Percentiles rank a stretch among this genome's conserved stretches.
These are phyloP conservation scores for Sebastes oblongus DNA, from an alignment of 2,797 vertebrate species.

Conservation along the genomic window DNA sequence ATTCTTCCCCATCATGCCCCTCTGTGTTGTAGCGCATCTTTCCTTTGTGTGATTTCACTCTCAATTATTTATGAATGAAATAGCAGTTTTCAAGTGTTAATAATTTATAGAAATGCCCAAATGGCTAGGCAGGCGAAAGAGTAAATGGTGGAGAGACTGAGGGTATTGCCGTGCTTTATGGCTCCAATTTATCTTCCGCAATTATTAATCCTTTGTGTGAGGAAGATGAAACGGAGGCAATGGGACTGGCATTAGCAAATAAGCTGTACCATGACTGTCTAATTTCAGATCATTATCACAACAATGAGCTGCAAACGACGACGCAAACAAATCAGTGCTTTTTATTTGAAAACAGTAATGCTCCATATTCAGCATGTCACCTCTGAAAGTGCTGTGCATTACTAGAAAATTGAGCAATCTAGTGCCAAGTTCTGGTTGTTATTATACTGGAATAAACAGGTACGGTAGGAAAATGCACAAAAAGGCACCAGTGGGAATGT, in stretches of 20 bases:
- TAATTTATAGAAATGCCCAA: slow-evolving; percentile 85
- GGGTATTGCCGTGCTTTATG: slow-evolving; percentile 79
- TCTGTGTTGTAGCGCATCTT: slow-evolving; percentile 56
- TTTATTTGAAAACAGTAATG: not conserved
- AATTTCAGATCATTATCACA: slow-evolving; percentile 43
- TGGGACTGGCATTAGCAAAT: slow-evolving; percentile 25
- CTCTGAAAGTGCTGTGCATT: not conserved
- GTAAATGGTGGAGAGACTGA: slow-evolving; percentile 78
- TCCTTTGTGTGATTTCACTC: slow-evolving; percentile 67
- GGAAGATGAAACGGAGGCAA: slow-evolving; percentile 49
- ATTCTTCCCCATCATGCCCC: slow-evolving; percentile 43
- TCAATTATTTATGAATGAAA: slow-evolving; percentile 90
- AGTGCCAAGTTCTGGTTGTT: not conserved
- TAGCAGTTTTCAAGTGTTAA: slow-evolving; percentile 85
- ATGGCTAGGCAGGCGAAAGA: slow-evolving; percentile 75
- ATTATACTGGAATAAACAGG: not conserved
- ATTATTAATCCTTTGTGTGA: slow-evolving; percentile 81
- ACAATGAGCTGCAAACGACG: slow-evolving; percentile 3
- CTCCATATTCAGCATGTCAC: not conserved
- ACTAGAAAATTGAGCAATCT: not conserved
- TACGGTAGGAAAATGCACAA: not conserved
- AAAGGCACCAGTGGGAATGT: not conserved
- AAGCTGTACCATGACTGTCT: slow-evolving; percentile 9
- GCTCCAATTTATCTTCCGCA: slow-evolving; percentile 78
- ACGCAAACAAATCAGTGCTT: not conserved